Percentiles rank a stretch among this genome's conserved stretches.
phyloP scores from a whole-genome alignment of 1,140 invertebrate species.

The Bathynomus jamesi region DNA sequence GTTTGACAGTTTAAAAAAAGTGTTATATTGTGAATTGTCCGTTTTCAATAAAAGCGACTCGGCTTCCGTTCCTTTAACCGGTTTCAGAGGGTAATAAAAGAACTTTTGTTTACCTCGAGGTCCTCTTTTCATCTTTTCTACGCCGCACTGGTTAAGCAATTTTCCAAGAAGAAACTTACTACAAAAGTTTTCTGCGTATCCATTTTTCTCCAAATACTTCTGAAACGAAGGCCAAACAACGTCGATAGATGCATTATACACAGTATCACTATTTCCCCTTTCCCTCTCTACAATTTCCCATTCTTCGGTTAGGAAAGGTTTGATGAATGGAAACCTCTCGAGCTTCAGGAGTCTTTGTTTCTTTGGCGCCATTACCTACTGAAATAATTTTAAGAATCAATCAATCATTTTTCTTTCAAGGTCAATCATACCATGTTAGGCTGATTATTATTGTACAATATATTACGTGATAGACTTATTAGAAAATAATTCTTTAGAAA shows the following conservation, averaged over 20 bases:
- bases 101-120: conserved; percentile 10
- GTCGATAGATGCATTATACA: conserved; percentile 7
- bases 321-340: conserved; percentile 3
- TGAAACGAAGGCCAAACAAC: conserved; percentile 9
- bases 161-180: conserved; percentile 13
- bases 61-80: background rate
- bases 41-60: background rate
- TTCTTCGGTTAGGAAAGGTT: background rate
- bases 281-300: conserved; percentile 1
- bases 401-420: too few species aligned
- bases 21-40: background rate
- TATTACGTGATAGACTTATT: too few species aligned
- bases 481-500: too few species aligned
- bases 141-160: background rate
- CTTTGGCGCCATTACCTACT: conserved; percentile 3
- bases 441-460: too few species aligned
- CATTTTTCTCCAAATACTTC: conserved; percentile 5
- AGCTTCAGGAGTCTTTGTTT: conserved; percentile 5
- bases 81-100: conserved; percentile 3
- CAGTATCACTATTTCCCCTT: background rate
- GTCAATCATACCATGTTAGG: too few species aligned
- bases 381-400: too few species aligned
- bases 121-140: conserved; percentile 1
- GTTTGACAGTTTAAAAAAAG: background rate
- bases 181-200: conserved; percentile 10